Evolutionary conservation across 2,797 vertebrate species (phyloP), one percentile per base, ranked within the genome.

Genomic region (Labeo calbasu): DNA sequence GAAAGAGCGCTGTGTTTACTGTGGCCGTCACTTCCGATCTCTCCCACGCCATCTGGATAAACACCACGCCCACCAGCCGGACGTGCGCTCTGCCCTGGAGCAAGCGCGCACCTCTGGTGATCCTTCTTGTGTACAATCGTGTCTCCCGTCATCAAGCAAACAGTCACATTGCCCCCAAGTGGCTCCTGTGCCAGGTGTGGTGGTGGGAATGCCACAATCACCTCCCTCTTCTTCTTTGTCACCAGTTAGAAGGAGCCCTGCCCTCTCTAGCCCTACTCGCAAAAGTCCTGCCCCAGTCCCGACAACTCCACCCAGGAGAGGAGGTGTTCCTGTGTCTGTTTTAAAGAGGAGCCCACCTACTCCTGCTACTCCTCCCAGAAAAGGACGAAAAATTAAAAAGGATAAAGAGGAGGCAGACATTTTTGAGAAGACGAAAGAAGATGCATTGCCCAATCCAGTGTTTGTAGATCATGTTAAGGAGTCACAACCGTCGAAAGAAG

Each of bases 21-120:
- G 95, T 2, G 93, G 95, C 19, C 94, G 95, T 19, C 94, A 95
- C 84, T 96, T 95, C 83, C 94, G 95, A 81, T 95, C 95, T 0
- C 83, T 96, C 77, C 93, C 92, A 17, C 95, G 93, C 25, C 95
- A 96, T 88, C 87, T 96, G 82, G 94, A 95, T 77, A 95, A 95
- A 86, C 95, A 95, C 88, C 95, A 96, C 0, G 81, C 93, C 55
- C 93, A 95, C 91, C 95, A 95, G 85, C 94, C 94, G 0, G 94
- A 95, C 0, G 91, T 96, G 32, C 93, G 92, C 82, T 93, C 94
- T 0, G 92, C 93, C 55, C 90, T 95, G 1, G 93, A 94, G 5
- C 93, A 94, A 79, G 92, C 93, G 15, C 94, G 94, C 85, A 91
- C 92, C 7, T 79, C 83, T 0, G 63, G 70, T 50, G 90, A 91